A percentile compares a stretch with the other conserved stretches of the same genome.
Evolutionary conservation across 2,888 invertebrate species (phyloP).

Genomic region (Melanargia galathea): DNA sequence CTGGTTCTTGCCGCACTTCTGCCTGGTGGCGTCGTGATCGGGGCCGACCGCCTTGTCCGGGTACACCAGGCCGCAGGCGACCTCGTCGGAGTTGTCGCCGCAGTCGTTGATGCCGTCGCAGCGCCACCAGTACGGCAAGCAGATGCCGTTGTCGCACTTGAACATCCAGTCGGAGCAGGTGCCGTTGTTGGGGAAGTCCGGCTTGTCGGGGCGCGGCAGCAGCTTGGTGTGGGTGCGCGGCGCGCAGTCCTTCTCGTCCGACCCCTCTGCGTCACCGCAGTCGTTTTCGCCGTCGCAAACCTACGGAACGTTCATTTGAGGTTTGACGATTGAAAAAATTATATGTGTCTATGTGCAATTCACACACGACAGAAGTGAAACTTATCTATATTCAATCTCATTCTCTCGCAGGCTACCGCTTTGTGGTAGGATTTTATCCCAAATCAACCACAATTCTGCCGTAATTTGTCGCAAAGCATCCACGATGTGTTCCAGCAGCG

Average conservation of each 20-base stretch:
- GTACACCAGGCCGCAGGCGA: constrained; percentile 76
- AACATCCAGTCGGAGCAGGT: constrained; percentile 91
- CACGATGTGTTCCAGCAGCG: too few species aligned
- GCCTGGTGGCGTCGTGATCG: constrained; percentile 48
- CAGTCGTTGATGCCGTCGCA: constrained; percentile 90
- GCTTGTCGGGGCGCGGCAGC: constrained; percentile 50
- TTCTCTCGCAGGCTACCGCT: too few species aligned
- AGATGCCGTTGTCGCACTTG: constrained; percentile 86
- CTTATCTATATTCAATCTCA: too few species aligned
- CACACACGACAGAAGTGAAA: too few species aligned
- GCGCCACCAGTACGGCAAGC: constrained; percentile 90
- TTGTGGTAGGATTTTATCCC: too few species aligned
- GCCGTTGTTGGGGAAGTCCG: constrained; percentile 55
- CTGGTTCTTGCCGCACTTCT: constrained; percentile 66
- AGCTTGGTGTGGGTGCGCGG: constrained; percentile 57
- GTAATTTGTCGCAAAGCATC: too few species aligned
- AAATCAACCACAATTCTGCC: too few species aligned
- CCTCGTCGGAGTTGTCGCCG: constrained; percentile 88
- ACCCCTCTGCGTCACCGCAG: constrained; percentile 84
- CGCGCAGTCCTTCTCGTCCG: constrained; percentile 88
- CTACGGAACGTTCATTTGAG: too few species aligned
- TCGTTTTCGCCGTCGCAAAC: constrained; percentile 88
- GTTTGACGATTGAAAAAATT: too few species aligned
- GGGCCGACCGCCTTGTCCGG: constrained; percentile 53
- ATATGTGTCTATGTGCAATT: too few species aligned